Percentiles rank a stretch among this genome's conserved stretches.
These are phyloP conservation scores for Lathronympha strigana DNA, from an alignment of 2,888 invertebrate species.

Conservation along the genomic window DNA sequence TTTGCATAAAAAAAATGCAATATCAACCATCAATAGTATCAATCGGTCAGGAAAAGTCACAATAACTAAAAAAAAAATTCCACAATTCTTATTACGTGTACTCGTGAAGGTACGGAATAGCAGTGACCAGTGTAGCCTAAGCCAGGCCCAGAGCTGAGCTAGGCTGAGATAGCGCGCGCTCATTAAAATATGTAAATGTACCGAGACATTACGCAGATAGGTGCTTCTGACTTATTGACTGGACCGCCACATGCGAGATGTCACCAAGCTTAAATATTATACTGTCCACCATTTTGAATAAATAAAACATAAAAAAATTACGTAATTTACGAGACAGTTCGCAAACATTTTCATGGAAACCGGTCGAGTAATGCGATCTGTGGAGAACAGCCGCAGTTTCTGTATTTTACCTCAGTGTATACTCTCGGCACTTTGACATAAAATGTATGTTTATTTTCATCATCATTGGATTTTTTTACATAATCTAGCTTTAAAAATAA, in stretches of 20 bases:
- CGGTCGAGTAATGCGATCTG: too few relatives aligned
- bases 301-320: neutral
- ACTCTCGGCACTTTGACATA: too few relatives aligned
- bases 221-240: slow-evolving; percentile 80
- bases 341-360: too few relatives aligned
- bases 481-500: too few relatives aligned
- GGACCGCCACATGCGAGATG: slow-evolving; percentile 60
- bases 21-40: too few relatives aligned
- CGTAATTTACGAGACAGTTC: too few relatives aligned
- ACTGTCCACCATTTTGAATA: neutral
- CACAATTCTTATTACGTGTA: neutral
- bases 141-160: slow-evolving; percentile 47
- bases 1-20: too few relatives aligned
- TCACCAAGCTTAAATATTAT: neutral
- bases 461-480: too few relatives aligned
- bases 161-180: slow-evolving; percentile 72
- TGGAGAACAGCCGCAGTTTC: too few relatives aligned
- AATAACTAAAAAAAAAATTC: neutral
- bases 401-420: too few relatives aligned
- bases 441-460: too few relatives aligned
- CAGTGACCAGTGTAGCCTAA: slow-evolving; percentile 51
- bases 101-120: slow-evolving; percentile 30
- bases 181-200: slow-evolving; percentile 84
- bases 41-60: too few relatives aligned
- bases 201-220: slow-evolving; percentile 83